Evolutionary conservation across 2,113 vertebrate genomes (phyloP).

Genomic region (Oryzias javanicus): DNA sequence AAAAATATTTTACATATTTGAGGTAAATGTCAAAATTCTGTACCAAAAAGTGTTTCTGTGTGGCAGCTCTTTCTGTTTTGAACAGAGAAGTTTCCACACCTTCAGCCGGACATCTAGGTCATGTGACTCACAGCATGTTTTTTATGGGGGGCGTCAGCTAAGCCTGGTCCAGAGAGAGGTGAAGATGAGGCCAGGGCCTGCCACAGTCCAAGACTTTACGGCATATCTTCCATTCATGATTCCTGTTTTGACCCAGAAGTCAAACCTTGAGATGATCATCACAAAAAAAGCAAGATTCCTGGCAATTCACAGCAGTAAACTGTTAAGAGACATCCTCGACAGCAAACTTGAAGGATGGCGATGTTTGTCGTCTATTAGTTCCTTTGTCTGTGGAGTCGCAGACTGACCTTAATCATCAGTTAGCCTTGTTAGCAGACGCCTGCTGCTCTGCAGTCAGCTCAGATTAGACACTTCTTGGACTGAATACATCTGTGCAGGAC

Average conservation of each 20-base stretch:
- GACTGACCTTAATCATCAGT: constrained; percentile 72
- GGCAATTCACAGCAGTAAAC: constrained; percentile 1
- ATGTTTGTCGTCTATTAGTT: constrained; percentile 45
- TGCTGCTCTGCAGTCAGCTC: constrained; percentile 65
- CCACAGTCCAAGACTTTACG: background rate
- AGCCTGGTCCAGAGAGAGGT: constrained; percentile 13
- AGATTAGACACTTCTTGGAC: constrained; percentile 60
- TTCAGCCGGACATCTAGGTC: constrained; percentile 23
- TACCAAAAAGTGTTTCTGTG: no score
- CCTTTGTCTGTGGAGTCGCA: constrained; percentile 26
- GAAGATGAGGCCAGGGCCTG: background rate
- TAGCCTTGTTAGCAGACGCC: constrained; percentile 64
- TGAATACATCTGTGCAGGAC: constrained; percentile 49
- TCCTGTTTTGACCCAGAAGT: background rate
- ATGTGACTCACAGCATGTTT: constrained; percentile 35
- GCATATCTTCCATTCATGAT: background rate
- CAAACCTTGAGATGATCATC: no score
- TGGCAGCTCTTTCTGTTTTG: constrained; percentile 2
- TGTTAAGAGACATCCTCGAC: constrained; percentile 12
- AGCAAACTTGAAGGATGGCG: constrained; percentile 20
- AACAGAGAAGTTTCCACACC: constrained; percentile 42
- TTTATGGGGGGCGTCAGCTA: constrained; percentile 17
- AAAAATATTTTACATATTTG: constrained; percentile 14
- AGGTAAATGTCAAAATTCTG: background rate
- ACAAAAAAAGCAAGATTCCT: background rate